These are phyloP conservation scores for Hyles vespertilio DNA, from an alignment of 1,140 invertebrate species.

Conservation along the genomic window DNA sequence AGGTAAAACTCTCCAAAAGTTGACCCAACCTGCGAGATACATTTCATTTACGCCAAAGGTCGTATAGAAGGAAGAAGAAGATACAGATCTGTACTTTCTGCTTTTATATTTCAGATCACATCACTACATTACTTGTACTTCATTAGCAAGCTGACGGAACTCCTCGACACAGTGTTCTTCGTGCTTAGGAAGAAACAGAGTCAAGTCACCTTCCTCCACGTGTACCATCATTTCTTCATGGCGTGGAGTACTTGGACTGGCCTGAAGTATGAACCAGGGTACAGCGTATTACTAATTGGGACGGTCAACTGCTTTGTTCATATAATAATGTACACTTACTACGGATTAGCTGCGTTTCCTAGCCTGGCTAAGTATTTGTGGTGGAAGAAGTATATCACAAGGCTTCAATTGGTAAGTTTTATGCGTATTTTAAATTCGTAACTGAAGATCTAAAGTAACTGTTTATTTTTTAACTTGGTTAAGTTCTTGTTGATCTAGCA, in stretches of 20 bases:
- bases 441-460: no score
- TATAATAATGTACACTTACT: conserved; percentile 89
- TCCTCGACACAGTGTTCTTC: conserved; percentile 85
- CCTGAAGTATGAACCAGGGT: conserved; percentile 70
- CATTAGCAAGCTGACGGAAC: conserved; percentile 27
- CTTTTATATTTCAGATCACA: conserved; percentile 43
- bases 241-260: conserved; percentile 66
- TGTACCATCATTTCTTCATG: conserved; percentile 83
- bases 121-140: conserved; percentile 19
- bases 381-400: conserved; percentile 94
- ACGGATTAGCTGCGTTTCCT: conserved; percentile 86
- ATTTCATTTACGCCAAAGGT: no score
- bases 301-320: conserved; percentile 81
- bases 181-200: conserved; percentile 84
- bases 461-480: no score
- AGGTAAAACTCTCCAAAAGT: no score
- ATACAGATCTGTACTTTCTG: no score
- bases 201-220: conserved; percentile 84
- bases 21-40: no score
- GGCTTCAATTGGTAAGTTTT: conserved; percentile 82
- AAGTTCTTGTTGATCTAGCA: no score
- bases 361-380: conserved; percentile 87
- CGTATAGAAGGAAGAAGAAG: no score
- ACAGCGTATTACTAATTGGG: conserved; percentile 72
- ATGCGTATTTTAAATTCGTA: no score